Base-by-base conservation (phyloP, 2,888 invertebrate species). In the Himalopsyche kuldschensis region DNA sequence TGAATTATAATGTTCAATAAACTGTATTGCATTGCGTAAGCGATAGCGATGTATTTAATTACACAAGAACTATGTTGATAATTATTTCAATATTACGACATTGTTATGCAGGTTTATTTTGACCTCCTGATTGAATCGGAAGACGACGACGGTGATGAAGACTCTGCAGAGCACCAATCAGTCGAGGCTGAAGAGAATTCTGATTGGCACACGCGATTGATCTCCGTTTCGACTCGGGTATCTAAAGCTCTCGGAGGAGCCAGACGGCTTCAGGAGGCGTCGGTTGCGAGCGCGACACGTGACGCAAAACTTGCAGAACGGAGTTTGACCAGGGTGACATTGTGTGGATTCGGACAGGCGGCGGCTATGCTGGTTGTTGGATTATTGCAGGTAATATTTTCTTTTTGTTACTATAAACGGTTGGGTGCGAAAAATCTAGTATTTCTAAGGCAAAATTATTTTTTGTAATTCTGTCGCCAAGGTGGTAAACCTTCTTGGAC, bases 101-200 rank as follows among this genome's bases (percentile, higher is more conserved):
- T 41, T 41, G 24, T 55, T 75, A 63, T 48, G 2, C 76, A 92
- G 92, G 91, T 92, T 0, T 97, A 96, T 89, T 96, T 97, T 88
- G 96, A 96, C 88, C 88, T 97, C 11, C 91, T 94, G 86, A 92
- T 96, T 6, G 94, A 94, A 69, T 91, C 91, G 27, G 94, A 94
- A 32, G 93, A 92, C 0, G 91, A 91, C 0, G 90, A 90, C 24
- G 89, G 90, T 15, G 91, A 90, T 0, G 90, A 90, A 85, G 91
- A 91, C 10, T 20, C 20, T 24, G 92, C 92, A 84, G 91, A 92
- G 20, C 92, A 92, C 30, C 90, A 91, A 10, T 90, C 91, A 4
- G 92, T 93, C 20, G 88, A 89, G 81, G 88, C 88, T 27, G 88
- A 89, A 35, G 89, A 89, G 88, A 87, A 88, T 0, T 27, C 76